Evolutionary conservation across 2,888 invertebrate genomes (phyloP).

Genomic region (Chironomus tentans): DNA sequence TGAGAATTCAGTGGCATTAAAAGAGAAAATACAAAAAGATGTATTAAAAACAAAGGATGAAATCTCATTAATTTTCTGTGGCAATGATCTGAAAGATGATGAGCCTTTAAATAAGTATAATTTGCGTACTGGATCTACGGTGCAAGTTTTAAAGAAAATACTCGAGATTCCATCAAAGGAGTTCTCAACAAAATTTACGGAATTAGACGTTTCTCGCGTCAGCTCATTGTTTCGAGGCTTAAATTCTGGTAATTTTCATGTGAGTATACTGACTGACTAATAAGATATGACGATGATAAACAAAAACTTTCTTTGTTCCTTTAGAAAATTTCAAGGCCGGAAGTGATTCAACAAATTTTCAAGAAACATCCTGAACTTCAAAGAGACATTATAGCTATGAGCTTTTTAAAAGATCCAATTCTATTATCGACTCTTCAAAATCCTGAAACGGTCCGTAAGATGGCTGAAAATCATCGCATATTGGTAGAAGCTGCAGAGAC

Average conservation of each 20-base stretch:
- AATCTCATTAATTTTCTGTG: constrained; percentile 50
- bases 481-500: constrained; percentile 54
- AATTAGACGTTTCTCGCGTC: constrained; percentile 44
- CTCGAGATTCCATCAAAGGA: constrained; percentile 38
- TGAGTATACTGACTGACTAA: not conserved
- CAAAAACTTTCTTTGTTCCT: constrained; percentile 8
- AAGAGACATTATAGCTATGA: constrained; percentile 59
- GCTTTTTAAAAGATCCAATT: constrained; percentile 62
- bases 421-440: constrained; percentile 57
- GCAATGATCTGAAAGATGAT: constrained; percentile 50
- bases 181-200: constrained; percentile 43
- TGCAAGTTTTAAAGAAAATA: constrained; percentile 46
- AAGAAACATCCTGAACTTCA: constrained; percentile 57
- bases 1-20: constrained; percentile 47
- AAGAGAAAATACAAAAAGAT: constrained; percentile 44
- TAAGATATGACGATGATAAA: not conserved
- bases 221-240: not conserved
- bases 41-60: constrained; percentile 27
- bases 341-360: constrained; percentile 55
- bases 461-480: constrained; percentile 56
- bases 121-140: constrained; percentile 45
- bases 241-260: constrained; percentile 15
- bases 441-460: constrained; percentile 52
- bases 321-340: constrained; percentile 37
- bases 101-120: constrained; percentile 47